Percentiles rank a stretch among this genome's conserved stretches.
Evolutionary conservation across 2,113 vertebrate species (phyloP).

Genomic region (Otolemur garnettii): DNA sequence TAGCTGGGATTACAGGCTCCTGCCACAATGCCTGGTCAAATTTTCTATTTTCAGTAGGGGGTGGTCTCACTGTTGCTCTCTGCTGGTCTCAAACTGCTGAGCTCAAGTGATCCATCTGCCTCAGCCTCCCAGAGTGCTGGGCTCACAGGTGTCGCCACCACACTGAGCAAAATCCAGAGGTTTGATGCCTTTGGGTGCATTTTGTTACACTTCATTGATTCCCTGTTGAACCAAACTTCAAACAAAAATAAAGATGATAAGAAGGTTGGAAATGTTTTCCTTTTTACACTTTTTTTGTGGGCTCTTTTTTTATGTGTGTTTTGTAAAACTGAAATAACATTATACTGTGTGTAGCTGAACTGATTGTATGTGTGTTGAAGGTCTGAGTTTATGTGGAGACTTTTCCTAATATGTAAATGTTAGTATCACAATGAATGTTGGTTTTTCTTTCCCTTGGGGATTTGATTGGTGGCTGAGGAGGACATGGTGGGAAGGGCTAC

Average conservation of each 20-base stretch:
- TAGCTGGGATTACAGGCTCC: no score
- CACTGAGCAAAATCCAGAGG: not conserved
- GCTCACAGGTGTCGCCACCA: no score
- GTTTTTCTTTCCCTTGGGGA: not conserved
- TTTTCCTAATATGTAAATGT: conserved; percentile 15
- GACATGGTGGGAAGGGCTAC: not conserved
- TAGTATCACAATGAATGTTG: conserved; percentile 44
- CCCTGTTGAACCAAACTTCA: conserved; percentile 15
- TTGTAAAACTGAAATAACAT: conserved; percentile 48
- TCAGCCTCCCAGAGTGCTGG: no score
- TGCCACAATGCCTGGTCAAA: no score
- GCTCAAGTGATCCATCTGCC: no score
- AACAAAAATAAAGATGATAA: conserved; percentile 22
- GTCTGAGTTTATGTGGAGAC: not conserved
- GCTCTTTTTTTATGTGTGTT: not conserved
- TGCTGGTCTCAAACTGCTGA: no score
- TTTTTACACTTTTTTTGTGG: not conserved
- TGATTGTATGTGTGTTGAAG: conserved; percentile 52
- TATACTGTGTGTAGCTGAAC: not conserved
- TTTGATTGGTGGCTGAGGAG: conserved; percentile 19
- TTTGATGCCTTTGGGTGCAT: not conserved
- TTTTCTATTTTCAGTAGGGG: no score
- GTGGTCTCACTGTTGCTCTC: no score
- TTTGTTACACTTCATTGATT: not conserved
- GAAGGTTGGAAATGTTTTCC: not conserved